Percentiles rank a stretch among this genome's conserved stretches.
phyloP scores from a whole-genome alignment of 2,888 invertebrate species.

The Cantharis rustica region DNA sequence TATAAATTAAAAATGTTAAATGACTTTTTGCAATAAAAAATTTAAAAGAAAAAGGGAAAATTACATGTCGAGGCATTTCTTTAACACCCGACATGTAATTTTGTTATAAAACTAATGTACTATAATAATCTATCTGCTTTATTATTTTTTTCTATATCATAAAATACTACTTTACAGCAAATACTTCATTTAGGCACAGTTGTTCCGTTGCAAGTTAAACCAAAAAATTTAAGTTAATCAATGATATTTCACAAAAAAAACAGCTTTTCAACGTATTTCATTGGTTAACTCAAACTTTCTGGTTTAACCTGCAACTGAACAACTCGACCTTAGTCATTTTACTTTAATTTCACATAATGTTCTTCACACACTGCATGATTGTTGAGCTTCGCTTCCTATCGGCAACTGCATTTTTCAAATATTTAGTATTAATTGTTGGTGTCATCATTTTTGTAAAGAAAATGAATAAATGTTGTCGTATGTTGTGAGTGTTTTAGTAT shows the following conservation, averaged over 20 bases:
- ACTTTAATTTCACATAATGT: conserved; percentile 19
- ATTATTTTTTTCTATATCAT: not conserved
- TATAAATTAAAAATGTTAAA: not conserved
- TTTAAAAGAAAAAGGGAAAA: not conserved
- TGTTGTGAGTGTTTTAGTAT: not conserved
- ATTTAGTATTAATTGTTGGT: not conserved
- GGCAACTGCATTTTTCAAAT: conserved; percentile 16
- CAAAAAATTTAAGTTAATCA: too few species aligned
- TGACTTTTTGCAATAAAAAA: not conserved
- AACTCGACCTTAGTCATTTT: not conserved
- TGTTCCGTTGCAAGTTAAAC: too few species aligned
- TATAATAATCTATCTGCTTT: not conserved
- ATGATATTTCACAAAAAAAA: too few species aligned
- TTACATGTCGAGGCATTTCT: not conserved
- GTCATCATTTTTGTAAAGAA: not conserved
- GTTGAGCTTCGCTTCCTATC: conserved; percentile 25
- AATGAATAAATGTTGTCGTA: not conserved
- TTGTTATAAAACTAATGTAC: not conserved
- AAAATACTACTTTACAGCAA: not conserved
- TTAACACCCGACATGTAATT: not conserved
- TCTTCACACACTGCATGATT: conserved; percentile 27
- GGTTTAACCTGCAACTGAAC: too few species aligned
- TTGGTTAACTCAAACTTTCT: too few species aligned
- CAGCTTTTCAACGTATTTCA: too few species aligned
- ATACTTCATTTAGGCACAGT: not conserved